These are phyloP conservation scores for Ornithoptera alexandrae DNA, from an alignment of 2,888 invertebrate species.

Conservation along the genomic window DNA sequence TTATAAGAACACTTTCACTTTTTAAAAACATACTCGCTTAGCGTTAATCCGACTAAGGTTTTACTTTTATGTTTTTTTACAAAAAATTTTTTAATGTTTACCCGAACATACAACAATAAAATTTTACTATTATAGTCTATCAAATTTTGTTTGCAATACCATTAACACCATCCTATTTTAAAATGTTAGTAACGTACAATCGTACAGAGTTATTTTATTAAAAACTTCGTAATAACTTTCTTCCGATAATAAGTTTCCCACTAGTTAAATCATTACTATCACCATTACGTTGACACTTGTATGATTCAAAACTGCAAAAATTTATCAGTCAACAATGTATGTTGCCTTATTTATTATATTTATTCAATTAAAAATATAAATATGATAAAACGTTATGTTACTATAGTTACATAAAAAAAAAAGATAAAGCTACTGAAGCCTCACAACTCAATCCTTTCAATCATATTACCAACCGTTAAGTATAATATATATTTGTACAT, in stretches of 20 bases:
- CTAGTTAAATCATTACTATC: too few relatives aligned
- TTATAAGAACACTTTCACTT: slow-evolving; percentile 35
- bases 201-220: background rate
- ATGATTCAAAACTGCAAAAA: too few relatives aligned
- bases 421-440: slow-evolving; percentile 48
- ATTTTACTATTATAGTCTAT: background rate
- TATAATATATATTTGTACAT: background rate
- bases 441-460: slow-evolving; percentile 58
- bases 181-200: background rate
- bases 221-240: too few relatives aligned
- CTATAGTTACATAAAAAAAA: background rate
- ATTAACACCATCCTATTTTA: background rate
- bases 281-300: too few relatives aligned
- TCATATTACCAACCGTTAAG: slow-evolving; percentile 29
- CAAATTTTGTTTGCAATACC: background rate
- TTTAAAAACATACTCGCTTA: slow-evolving; percentile 24
- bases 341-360: too few relatives aligned
- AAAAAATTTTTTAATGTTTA: background rate
- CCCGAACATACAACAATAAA: background rate
- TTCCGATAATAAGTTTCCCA: too few relatives aligned
- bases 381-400: background rate
- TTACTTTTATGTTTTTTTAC: background rate
- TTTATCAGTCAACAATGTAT: too few relatives aligned
- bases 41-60: background rate
- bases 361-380: too few relatives aligned